Evolutionary conservation across 2,113 vertebrate genomes (phyloP).

Genomic region (Tyrannus savana): DNA sequence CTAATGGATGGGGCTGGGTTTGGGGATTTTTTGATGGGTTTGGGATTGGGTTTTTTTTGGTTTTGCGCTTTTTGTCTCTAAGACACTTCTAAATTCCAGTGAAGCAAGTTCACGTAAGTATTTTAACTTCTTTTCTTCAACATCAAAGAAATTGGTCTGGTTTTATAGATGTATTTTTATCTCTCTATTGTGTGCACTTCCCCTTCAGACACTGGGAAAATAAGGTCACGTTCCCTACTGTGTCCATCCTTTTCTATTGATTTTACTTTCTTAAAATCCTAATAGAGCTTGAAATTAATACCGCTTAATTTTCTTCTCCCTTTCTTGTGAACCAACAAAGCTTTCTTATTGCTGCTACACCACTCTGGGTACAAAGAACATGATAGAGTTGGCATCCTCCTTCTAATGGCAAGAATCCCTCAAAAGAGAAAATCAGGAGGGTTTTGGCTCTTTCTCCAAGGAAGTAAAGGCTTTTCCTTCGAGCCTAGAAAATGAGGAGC

Average conservation of each 20-base stretch:
- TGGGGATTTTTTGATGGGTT: neutral
- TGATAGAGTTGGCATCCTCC: neutral
- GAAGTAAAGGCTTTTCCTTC: neutral
- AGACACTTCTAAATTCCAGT: neutral
- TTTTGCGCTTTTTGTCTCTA: constrained; percentile 5
- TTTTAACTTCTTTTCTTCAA: constrained; percentile 39
- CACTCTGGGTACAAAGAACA: neutral
- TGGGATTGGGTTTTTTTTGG: neutral
- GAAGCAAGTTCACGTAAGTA: neutral
- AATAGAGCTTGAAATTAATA: constrained; percentile 69
- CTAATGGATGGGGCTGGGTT: neutral
- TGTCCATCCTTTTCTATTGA: constrained; percentile 61
- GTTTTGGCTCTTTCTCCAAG: neutral
- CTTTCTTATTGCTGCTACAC: neutral
- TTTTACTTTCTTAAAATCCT: constrained; percentile 53
- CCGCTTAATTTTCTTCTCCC: constrained; percentile 6
- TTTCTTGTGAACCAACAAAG: neutral
- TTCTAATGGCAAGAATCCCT: neutral
- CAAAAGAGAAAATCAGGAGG: neutral
- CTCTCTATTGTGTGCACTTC: constrained; percentile 25
- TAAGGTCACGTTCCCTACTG: constrained; percentile 37
- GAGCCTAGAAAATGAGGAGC: neutral
- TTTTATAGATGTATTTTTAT: constrained; percentile 41
- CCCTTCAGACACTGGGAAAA: constrained; percentile 32
- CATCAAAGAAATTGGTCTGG: constrained; percentile 11